Evolutionary conservation across 2,888 invertebrate genomes (phyloP), one percentile per base, ranked within the genome.

Genomic region (Cerastoderma edule): DNA sequence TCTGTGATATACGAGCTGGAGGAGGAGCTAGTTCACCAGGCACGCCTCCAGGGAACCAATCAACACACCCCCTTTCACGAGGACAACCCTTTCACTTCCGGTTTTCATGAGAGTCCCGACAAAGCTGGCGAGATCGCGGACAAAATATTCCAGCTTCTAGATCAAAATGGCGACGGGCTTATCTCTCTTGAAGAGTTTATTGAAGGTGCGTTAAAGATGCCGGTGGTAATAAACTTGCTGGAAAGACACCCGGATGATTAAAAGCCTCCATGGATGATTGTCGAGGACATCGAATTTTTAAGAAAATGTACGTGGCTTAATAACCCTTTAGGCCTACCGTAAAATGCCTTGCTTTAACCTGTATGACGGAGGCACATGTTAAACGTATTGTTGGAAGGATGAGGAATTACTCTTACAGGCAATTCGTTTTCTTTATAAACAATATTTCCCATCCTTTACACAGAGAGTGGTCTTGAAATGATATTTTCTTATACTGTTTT

Each of bases 131-230:
- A 80, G 48, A 72, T 80, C 10, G 77, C 80, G 6, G 77, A 80
- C 56, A 72, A 54, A 27, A 65, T 80, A 8, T 80, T 80, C 39
- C 67, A 60, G 16, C 66, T 75, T 56, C 30, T 85, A 28, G 85
- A 85, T 57, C 56, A 67, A 19, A 77, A 85, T 39, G 67, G 69
- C n/a, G 84, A 85, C 53, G 78, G 78, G 2, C 44, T 27, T 13
- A 82, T 85, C 6, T 78, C 83, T 10, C 33, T 68, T 27, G 79
- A 83, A 24, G 85, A 85, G 50, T 85, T 85, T 54, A 48, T 73
- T 8, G 54, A 75, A 2, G 80, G 82, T 8, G 85, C 84, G 24
- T 33, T 65, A 30, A 78, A 73, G 32, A 50, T 80, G 22, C 78
- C 78, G 19, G 32, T 78, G 24, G 75, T 85, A 13, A 60, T 85